Evolutionary conservation across 2,113 vertebrate genomes (phyloP).

Genomic region (Thermophis baileyi): DNA sequence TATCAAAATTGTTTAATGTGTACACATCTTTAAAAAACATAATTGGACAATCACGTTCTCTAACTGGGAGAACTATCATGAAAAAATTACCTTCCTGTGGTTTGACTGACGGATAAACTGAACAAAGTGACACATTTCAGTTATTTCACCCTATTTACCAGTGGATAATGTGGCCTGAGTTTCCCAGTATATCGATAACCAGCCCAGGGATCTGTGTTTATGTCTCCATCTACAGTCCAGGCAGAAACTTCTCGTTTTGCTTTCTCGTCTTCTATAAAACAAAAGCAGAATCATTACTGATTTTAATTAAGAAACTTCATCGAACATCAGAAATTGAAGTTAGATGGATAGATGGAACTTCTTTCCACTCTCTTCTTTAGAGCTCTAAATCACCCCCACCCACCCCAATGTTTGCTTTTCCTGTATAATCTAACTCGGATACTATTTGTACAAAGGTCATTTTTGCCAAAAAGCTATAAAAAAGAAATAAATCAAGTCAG

Average conservation of each 20-base stretch:
- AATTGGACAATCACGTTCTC: neutral
- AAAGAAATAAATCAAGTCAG: neutral
- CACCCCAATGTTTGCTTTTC: neutral
- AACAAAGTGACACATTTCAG: neutral
- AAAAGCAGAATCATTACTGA: neutral
- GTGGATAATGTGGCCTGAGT: slow-evolving; percentile 90
- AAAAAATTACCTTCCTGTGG: neutral
- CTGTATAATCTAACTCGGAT: neutral
- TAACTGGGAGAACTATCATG: neutral
- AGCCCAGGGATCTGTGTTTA: slow-evolving; percentile 95
- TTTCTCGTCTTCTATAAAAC: slow-evolving; percentile 85
- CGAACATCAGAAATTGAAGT: neutral
- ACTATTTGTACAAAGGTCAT: neutral
- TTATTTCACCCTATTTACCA: slow-evolving; percentile 73
- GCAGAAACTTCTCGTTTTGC: slow-evolving; percentile 80
- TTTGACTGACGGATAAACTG: neutral
- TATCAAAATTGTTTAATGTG: neutral
- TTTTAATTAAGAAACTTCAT: neutral
- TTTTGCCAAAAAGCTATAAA: neutral
- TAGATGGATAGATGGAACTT: neutral
- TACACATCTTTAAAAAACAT: neutral
- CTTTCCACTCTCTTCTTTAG: neutral
- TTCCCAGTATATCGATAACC: slow-evolving; percentile 95
- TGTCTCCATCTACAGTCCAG: slow-evolving; percentile 84
- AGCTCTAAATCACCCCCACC: neutral